A percentile compares a stretch with the other conserved stretches of the same genome.
These are phyloP conservation scores for Lomographa bimaculata DNA, from an alignment of 2,888 invertebrate genomes.

Conservation along the genomic window DNA sequence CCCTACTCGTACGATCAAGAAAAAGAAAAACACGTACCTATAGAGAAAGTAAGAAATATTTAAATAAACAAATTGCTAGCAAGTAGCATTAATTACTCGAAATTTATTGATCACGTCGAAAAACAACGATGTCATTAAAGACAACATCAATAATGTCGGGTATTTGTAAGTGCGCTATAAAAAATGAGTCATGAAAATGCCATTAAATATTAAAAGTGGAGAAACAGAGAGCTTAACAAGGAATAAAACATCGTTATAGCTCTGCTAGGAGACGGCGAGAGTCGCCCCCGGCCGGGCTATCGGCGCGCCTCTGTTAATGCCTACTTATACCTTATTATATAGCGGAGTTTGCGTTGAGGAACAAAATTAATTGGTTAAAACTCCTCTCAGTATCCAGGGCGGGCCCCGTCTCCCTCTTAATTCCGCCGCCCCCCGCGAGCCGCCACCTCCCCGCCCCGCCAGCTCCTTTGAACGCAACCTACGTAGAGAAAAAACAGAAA, in stretches of 20 bases:
- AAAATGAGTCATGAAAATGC: slow-evolving; percentile 81
- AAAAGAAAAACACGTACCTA: no score
- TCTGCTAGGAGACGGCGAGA: slow-evolving; percentile 66
- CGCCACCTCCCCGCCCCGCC: slow-evolving; percentile 52
- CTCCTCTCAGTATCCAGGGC: slow-evolving; percentile 84
- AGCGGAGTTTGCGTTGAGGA: slow-evolving; percentile 84
- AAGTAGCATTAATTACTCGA: slow-evolving; percentile 42
- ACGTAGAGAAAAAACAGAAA: slow-evolving; percentile 84
- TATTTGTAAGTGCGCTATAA: slow-evolving; percentile 80
- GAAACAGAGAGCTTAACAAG: slow-evolving; percentile 83
- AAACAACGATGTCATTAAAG: slow-evolving; percentile 44
- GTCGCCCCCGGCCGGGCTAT: slow-evolving; percentile 78
- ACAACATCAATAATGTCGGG: slow-evolving; percentile 73
- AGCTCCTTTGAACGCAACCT: slow-evolving; percentile 84
- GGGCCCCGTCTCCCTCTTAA: slow-evolving; percentile 76
- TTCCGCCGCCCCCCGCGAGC: slow-evolving; percentile 61
- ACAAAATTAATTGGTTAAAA: slow-evolving; percentile 85
- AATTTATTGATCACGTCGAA: slow-evolving; percentile 32
- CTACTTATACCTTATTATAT: slow-evolving; percentile 84
- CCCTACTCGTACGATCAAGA: no score
- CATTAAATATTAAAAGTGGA: slow-evolving; percentile 84
- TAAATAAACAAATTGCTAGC: no score
- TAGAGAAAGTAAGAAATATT: no score
- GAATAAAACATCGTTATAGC: slow-evolving; percentile 83
- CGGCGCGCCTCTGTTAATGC: slow-evolving; percentile 82